Evolutionary conservation across 2,113 vertebrate genomes (phyloP).

Genomic region (Notarius lentiginosus): DNA sequence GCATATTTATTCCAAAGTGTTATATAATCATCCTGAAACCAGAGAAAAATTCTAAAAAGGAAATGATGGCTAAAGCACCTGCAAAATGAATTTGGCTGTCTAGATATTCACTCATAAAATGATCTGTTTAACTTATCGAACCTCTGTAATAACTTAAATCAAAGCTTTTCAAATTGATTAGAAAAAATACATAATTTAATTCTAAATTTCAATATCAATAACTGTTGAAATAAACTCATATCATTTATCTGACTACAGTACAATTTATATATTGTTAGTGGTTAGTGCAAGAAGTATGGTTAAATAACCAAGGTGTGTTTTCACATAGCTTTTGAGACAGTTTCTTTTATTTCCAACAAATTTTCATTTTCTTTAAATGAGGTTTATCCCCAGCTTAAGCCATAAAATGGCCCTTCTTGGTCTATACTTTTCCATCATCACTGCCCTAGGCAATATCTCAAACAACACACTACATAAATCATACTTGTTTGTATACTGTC

Average conservation of each 20-base stretch:
- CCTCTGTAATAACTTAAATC: slow-evolving; percentile 6
- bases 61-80: background rate
- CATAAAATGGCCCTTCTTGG: background rate
- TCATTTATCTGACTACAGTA: background rate
- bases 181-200: background rate
- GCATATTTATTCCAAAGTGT: too few relatives aligned
- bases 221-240: background rate
- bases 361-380: too few relatives aligned
- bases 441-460: background rate
- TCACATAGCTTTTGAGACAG: too few relatives aligned
- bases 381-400: background rate
- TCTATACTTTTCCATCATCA: background rate
- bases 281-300: background rate
- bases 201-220: background rate
- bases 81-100: background rate
- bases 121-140: slow-evolving; percentile 45
- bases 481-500: background rate
- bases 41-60: too few relatives aligned
- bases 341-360: too few relatives aligned
- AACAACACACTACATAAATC: background rate
- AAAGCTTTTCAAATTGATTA: background rate
- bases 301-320: too few relatives aligned
- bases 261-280: background rate
- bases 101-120: background rate
- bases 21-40: too few relatives aligned